Evolutionary conservation across 2,113 vertebrate species (phyloP).

Genomic region (Telmatochromis brachygnathus): DNA sequence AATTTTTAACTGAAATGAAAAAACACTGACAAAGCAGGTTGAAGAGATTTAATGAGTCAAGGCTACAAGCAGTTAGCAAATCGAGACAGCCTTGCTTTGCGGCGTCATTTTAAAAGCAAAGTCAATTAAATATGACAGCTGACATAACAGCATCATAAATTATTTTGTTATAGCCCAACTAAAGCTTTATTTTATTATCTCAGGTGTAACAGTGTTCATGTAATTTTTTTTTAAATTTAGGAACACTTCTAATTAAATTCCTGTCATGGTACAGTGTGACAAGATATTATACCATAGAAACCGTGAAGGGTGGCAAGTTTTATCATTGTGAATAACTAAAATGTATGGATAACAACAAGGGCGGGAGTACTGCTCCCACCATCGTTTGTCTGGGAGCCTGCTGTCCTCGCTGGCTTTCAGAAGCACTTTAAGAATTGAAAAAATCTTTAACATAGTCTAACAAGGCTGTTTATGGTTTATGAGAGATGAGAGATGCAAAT

Average conservation of each 20-base stretch:
- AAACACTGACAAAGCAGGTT: background rate
- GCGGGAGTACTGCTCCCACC: background rate
- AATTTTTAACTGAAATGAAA: background rate
- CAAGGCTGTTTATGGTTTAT: background rate
- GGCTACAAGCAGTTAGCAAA: background rate
- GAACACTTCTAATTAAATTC: background rate
- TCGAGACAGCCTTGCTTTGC: rapidly evolving
- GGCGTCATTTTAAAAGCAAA: background rate
- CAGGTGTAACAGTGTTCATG: background rate
- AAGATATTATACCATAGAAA: background rate
- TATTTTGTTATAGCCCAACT: background rate
- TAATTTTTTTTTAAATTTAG: rapidly evolving
- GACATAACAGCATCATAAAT: background rate
- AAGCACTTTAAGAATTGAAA: background rate
- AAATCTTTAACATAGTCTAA: background rate
- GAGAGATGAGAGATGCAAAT: background rate
- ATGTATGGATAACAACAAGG: background rate
- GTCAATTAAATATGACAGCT: background rate
- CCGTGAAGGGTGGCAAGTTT: background rate
- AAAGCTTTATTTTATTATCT: background rate
- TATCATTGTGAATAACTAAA: background rate
- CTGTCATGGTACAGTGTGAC: background rate
- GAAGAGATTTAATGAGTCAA: background rate
- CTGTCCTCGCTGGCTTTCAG: background rate
- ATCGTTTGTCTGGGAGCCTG: background rate